Percentiles rank a stretch among this genome's conserved stretches.
phyloP scores from a whole-genome alignment of 2,113 vertebrate species.

The Cepphus grylle region DNA sequence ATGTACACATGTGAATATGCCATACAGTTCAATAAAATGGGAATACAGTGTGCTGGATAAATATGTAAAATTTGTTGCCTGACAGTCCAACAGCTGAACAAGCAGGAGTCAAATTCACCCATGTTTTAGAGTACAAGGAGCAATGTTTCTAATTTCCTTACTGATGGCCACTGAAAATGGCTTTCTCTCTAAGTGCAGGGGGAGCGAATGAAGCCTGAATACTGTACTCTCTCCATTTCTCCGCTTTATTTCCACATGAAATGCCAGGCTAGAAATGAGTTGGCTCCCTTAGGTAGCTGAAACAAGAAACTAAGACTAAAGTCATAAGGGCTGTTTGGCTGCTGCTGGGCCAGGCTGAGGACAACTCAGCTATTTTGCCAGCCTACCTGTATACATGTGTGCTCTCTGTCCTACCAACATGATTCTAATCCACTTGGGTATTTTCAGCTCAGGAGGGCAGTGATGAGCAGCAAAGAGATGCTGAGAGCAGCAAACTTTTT shows the following conservation, averaged over 20 bases:
- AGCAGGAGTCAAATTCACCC: neutral
- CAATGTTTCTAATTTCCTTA: neutral
- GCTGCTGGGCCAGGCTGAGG: neutral
- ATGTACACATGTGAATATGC: neutral
- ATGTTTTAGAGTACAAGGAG: neutral
- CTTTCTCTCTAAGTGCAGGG: neutral
- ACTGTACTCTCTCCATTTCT: neutral
- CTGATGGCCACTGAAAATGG: neutral
- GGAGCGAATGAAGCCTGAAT: neutral
- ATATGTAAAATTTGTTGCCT: neutral
- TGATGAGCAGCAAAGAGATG: neutral
- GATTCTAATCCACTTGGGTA: neutral
- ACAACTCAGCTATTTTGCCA: neutral
- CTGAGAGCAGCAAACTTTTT: neutral
- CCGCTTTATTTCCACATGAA: neutral
- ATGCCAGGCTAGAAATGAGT: neutral
- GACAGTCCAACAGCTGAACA: neutral
- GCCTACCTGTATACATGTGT: accelerated
- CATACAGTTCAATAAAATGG: neutral
- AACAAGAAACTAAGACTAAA: neutral
- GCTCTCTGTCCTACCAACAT: neutral
- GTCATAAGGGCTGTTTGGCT: neutral
- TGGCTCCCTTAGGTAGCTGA: neutral
- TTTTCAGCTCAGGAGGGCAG: neutral
- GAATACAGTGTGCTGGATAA: neutral